Evolutionary conservation across 53 echinoderm and acorn worm species (phyloP).

Genomic region (Patiria pectinifera): DNA sequence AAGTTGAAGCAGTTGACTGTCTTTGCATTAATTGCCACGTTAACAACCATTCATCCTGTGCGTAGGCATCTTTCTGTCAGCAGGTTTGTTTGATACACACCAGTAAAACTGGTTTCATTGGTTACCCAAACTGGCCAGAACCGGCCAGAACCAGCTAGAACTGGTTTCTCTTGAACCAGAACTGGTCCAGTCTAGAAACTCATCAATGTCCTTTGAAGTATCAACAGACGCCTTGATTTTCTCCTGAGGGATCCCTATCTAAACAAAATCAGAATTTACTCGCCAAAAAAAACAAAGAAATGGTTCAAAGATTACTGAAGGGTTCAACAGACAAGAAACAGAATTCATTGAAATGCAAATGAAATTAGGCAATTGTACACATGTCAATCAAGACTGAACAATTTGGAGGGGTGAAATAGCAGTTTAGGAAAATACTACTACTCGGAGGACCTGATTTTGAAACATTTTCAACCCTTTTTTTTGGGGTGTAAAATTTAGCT

Average conservation of each 20-base stretch:
- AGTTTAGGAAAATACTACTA: too few species aligned
- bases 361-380: too few species aligned
- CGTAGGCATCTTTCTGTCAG: neutral
- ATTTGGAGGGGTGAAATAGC: too few species aligned
- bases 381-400: too few species aligned
- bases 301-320: neutral
- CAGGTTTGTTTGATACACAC: neutral
- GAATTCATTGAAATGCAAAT: too few species aligned
- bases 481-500: too few species aligned
- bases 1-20: neutral
- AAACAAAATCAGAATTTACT: too few species aligned
- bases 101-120: neutral
- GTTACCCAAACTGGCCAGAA: neutral
- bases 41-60: neutral
- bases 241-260: too few species aligned
- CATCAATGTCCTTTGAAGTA: neutral
- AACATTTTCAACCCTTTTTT: too few species aligned
- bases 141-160: neutral
- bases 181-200: neutral
- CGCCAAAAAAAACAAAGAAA: neutral
- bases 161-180: neutral
- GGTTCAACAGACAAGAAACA: too few species aligned
- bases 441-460: too few species aligned
- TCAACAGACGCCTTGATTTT: too few species aligned
- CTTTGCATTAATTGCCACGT: neutral